Percentiles rank a stretch among this genome's conserved stretches.
Evolutionary conservation across 2,797 vertebrate species (phyloP).

Genomic region (Rhabdomys pumilio): DNA sequence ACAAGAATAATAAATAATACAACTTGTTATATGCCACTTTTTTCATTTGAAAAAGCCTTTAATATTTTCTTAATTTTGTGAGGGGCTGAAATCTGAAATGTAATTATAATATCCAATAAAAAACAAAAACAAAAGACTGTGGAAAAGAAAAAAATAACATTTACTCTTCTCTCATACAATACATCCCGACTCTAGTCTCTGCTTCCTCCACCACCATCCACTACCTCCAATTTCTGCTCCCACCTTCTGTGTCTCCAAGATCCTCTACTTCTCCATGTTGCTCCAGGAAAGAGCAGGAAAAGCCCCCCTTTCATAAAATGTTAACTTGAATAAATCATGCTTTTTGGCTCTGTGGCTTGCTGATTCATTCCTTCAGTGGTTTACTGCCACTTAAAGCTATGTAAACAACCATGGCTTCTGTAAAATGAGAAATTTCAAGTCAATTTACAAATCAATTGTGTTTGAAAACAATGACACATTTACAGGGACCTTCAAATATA

Average conservation of each 20-base stretch:
- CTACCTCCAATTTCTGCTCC: neutral
- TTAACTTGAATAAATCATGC: neutral
- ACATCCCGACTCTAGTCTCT: neutral
- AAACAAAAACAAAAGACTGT: too few species aligned
- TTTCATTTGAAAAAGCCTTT: conserved; percentile 3
- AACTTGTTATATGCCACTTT: neutral
- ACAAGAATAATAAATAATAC: neutral
- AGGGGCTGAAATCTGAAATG: too few species aligned
- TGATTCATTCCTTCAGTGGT: conserved; percentile 9
- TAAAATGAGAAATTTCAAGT: conserved; percentile 43
- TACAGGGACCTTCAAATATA: conserved; percentile 47
- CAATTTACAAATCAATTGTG: conserved; percentile 20
- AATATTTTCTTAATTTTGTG: neutral
- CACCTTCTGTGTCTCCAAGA: neutral
- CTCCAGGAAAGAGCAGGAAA: neutral
- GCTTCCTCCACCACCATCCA: neutral
- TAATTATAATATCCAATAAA: too few species aligned
- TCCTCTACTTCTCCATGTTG: neutral
- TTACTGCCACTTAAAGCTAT: conserved; percentile 6
- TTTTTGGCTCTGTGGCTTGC: neutral
- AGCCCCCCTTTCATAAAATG: neutral
- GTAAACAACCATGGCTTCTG: neutral
- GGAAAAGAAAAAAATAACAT: neutral
- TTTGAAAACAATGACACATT: conserved; percentile 36
- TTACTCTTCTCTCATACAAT: neutral